A percentile compares a stretch with the other conserved stretches of the same genome.
Evolutionary conservation across 2,113 vertebrate species (phyloP).

Genomic region (Grantiella picta): DNA sequence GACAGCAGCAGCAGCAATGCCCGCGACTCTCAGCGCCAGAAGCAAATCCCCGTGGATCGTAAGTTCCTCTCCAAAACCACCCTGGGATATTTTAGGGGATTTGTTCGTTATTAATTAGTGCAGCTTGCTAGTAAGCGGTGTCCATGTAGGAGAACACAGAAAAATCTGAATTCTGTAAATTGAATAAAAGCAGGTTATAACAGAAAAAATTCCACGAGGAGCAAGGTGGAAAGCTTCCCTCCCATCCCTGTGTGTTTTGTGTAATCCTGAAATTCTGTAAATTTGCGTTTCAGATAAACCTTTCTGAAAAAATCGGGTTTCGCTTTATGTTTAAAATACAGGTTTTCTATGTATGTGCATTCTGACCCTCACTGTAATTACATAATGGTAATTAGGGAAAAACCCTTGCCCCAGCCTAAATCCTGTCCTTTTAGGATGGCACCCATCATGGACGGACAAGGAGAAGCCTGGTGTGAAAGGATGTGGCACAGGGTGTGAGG

Average conservation of each 20-base stretch:
- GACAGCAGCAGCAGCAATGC: conserved; percentile 70
- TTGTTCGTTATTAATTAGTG: too few relatives aligned
- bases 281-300: background rate
- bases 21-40: conserved; percentile 78
- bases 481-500: background rate
- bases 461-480: background rate
- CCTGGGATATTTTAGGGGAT: too few relatives aligned
- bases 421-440: background rate
- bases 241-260: fast-evolving
- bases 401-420: background rate
- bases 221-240: background rate
- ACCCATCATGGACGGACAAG: background rate
- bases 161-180: too few relatives aligned
- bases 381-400: background rate
- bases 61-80: conserved; percentile 43
- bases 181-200: too few relatives aligned
- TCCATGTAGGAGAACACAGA: too few relatives aligned
- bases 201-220: background rate
- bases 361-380: fast-evolving
- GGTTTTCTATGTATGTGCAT: fast-evolving
- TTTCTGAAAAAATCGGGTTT: background rate
- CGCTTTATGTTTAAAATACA: fast-evolving
- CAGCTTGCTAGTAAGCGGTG: too few relatives aligned
- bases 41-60: conserved; percentile 70
- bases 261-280: background rate